Base-by-base conservation (phyloP, 2,888 invertebrate species). In the Volucella inanis region DNA sequence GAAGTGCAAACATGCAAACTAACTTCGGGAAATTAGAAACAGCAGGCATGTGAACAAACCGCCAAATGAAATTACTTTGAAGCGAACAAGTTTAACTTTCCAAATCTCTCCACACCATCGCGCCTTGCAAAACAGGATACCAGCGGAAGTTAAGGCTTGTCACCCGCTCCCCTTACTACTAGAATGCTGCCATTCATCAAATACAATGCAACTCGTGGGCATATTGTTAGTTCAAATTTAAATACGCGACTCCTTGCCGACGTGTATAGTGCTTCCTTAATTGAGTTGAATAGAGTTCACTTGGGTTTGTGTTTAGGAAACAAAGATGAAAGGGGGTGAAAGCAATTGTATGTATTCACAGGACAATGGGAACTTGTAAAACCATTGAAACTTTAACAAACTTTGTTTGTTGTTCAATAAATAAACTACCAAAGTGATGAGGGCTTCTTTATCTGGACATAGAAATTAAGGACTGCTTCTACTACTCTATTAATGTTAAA, bases 31-130 rank as follows among this genome's bases (percentile, higher is more conserved):
- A 71, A 71, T 78, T 78, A 64, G 55, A 64, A 64, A 47, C 70
- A 64, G 43, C 55, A 70, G 62, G 77, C 55, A 70, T 78, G 55
- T 55, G 77, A 49, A 71, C 47, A 71, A 47, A 71, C 71, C 64
- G 49, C 49, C 43, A 55, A 78, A 70, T 77, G 62, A 41, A 64
- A 75, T 75, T 75, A 75, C 49, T 57, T 65, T 61, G 54, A 54
- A 68, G 62, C 70, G 54, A 31, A 31, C 62, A n/a, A 41, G 47
- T 12, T 15, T 14, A 77, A 70, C 41, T 62, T 62, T 55, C 31
- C 43, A 54, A 54, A 78, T 71, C 49, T 54, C 47, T 62, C 70
- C 62, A 62, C 77, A 70, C 45, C 68, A 68, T 59, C 65, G 49
- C 49, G 14, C 38, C 12, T 12, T 59, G 31, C 50, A 14, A n/a